Base-by-base conservation (phyloP, 2,888 invertebrate genomes). In the Adelphocoris suturalis region DNA sequence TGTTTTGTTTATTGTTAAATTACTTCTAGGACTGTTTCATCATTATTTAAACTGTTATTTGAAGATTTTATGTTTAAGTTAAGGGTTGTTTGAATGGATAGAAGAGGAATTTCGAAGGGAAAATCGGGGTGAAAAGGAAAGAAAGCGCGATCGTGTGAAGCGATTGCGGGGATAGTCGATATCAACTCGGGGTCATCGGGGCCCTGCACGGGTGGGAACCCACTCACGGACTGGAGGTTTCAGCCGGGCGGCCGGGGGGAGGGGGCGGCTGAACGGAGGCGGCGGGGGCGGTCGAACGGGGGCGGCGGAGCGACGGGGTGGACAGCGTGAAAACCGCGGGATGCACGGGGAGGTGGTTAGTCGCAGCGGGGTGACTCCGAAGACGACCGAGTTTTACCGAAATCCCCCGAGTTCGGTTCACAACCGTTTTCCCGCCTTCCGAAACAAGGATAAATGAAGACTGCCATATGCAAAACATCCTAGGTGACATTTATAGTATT, bases 191-290 rank as follows among this genome's bases (percentile, higher is more conserved):
- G 57, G 57, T 61, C 28, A 46, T 28, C 57, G 28, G 37, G 46
- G 85, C 27, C 55, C 61, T 48, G 37, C 28, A 37, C 85, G 85
- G 61, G 85, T 61, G 61, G 61, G 61, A 27, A 61, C 85, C 85
- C 85, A 61, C 16, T 28, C 61, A 37, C 57, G 37, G 37, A 85
- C 85, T 85, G 85, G 80, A 81, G 80, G 82, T 52, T 82, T 82
- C 47, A 52, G 37, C 80, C 47, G 23, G 0, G 0, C 13, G 27
- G 76, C 76, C 11, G 80, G 80, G 76, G 3, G 37, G 37, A 7
- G 37, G 9, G 19, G 61, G 19, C 37, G 78, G 78, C 5, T 23
- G 27, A 27, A n/a, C 28, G 13, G 78, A 37, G n/a, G 80, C n/a
- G 80, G 47, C 4, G 47, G 80, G 16, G 47, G 80, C 14, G 80